Base-by-base conservation (phyloP, 2,797 vertebrate species). In the Bryconaethiops microstoma region DNA sequence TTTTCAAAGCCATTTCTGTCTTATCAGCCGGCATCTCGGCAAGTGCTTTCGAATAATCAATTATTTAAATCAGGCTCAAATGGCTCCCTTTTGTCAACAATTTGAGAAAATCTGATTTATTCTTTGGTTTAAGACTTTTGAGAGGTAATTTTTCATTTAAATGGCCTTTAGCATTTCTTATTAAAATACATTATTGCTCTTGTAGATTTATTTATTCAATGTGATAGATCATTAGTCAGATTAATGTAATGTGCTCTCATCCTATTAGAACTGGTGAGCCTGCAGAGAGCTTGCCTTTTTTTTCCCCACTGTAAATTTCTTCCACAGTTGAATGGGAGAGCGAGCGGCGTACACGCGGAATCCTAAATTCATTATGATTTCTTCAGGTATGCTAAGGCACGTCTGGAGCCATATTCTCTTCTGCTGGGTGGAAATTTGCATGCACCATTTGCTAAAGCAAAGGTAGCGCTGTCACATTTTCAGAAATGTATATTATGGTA, bases 121-220 rank as follows among this genome's bases (percentile, higher is more conserved):
- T 93, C 91, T 75, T 89, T 86, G 86, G 90, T 91, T 91, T 86
- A 89, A 87, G 86, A 89, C 89, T 93, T 93, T 85, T 91, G 93
- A 94, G 90, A 90, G 93, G 93, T 89, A 80, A 94, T 95, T 94
- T 91, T 93, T 95, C 94, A 94, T 92, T 88, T 86, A 83, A 89
- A 91, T 91, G 90, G 89, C 92, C 92, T 94, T 94, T 94, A 94
- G 92, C 94, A 92, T 93, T 94, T 94, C 91, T 92, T 94, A 94
- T 94, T 94, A 94, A 94, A 95, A 94, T 94, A 93, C 93, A 94
- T 94, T 92, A 94, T 94, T 94, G 92, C 93, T 93, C 91, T 90
- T 90, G 89, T 91, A 89, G 89, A 94, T 94, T 92, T 94, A 95
- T 95, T 94, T 94, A 95, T 94, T 92, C 88, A 88, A 89, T 87